Evolutionary conservation across 1,140 invertebrate species (phyloP).

Genomic region (Steinernema feltiae): DNA sequence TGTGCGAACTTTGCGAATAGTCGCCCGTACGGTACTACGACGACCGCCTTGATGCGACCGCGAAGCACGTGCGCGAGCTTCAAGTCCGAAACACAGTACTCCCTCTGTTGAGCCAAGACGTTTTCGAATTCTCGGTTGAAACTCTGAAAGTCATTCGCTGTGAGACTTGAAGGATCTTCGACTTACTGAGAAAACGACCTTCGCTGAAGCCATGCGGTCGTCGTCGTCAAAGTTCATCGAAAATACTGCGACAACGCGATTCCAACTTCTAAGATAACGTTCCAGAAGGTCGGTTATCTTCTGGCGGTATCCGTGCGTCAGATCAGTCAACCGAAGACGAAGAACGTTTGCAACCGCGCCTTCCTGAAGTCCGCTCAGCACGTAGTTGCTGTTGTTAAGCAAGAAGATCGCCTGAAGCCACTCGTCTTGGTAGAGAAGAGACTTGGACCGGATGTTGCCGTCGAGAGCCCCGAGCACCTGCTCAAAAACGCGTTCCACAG

Average conservation of each 20-base stretch:
- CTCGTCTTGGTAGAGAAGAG: constrained; percentile 28
- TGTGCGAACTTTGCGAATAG: not conserved
- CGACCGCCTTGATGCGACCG: not conserved
- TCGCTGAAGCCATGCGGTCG: constrained; percentile 7
- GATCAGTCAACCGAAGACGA: constrained; percentile 21
- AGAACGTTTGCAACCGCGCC: constrained; percentile 25
- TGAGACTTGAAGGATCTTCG: not conserved
- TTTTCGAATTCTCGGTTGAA: constrained; percentile 31
- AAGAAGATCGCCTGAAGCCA: constrained; percentile 25
- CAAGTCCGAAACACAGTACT: constrained; percentile 30
- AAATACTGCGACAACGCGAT: constrained; percentile 14
- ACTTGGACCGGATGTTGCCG: constrained; percentile 19
- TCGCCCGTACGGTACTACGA: not conserved
- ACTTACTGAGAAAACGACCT: constrained; percentile 18
- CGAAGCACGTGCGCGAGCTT: constrained; percentile 20
- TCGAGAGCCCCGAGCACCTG: constrained; percentile 32
- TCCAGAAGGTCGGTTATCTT: constrained; percentile 29
- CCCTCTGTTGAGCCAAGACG: constrained; percentile 16
- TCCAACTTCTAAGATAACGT: constrained; percentile 27
- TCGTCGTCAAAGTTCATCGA: constrained; percentile 15
- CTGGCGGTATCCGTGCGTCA: constrained; percentile 23
- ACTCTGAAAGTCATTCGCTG: constrained; percentile 18
- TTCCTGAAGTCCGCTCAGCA: not conserved
- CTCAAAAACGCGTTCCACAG: constrained; percentile 9
- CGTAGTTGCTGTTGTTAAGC: constrained; percentile 36